Percentiles rank a stretch among this genome's conserved stretches.
Evolutionary conservation across 2,113 vertebrate genomes (phyloP).

Genomic region (Acrocephalus kingi): DNA sequence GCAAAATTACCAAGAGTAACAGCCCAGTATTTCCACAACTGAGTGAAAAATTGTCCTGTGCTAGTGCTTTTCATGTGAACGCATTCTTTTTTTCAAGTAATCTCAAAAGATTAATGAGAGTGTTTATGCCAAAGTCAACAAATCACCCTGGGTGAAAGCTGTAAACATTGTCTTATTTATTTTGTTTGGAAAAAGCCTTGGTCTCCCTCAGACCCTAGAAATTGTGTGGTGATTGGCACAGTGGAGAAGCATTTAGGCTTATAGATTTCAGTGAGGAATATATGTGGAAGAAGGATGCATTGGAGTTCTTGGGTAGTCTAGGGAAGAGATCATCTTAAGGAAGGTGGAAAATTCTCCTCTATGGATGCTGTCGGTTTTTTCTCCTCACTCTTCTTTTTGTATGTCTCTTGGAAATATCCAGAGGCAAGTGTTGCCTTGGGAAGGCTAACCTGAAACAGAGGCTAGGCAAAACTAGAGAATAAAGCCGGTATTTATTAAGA

Average conservation of each 20-base stretch:
- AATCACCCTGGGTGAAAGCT: neutral
- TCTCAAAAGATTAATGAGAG: neutral
- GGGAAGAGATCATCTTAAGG: neutral
- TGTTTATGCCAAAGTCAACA: constrained; percentile 9
- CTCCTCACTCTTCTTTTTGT: neutral
- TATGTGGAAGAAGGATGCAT: neutral
- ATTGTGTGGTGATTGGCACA: neutral
- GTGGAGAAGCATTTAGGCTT: neutral
- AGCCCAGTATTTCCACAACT: neutral
- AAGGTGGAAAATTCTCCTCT: neutral
- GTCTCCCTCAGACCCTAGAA: neutral
- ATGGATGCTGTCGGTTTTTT: neutral
- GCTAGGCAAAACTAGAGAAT: too few species aligned
- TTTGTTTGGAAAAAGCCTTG: neutral
- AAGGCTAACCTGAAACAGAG: too few species aligned
- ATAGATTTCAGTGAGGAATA: neutral
- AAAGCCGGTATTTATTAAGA: too few species aligned
- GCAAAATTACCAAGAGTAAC: neutral
- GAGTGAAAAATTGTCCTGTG: neutral
- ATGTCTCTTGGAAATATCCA: neutral
- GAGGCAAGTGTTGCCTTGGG: neutral
- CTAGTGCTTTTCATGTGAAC: neutral
- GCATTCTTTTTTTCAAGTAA: neutral
- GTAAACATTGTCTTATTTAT: neutral
- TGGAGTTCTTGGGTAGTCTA: neutral